Evolutionary conservation across 2,113 vertebrate genomes (phyloP).

Genomic region (Orientallactaga bullata): DNA sequence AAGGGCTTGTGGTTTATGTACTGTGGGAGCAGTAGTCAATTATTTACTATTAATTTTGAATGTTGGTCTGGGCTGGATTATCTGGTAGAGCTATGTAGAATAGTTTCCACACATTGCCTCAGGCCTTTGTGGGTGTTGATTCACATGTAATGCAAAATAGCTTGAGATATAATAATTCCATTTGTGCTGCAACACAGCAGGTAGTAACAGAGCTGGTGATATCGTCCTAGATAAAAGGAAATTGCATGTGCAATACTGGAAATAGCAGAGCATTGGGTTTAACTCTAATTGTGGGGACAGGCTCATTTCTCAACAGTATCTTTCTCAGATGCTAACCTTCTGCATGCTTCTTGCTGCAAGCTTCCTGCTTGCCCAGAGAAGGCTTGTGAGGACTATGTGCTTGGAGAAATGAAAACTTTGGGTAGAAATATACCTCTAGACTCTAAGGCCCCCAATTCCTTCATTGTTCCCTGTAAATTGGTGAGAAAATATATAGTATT

Average conservation of each 20-base stretch:
- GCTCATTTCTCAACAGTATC: background rate
- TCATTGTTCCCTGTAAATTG: background rate
- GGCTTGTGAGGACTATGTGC: background rate
- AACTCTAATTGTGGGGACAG: background rate
- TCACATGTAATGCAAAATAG: background rate
- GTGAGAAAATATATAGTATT: background rate
- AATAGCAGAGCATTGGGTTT: background rate
- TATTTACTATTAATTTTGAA: too few relatives aligned
- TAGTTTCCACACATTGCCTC: background rate
- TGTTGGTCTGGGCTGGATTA: background rate
- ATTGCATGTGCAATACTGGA: rapidly evolving
- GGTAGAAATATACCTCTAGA: background rate
- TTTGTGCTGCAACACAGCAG: background rate
- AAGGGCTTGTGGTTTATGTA: too few relatives aligned
- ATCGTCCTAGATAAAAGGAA: background rate
- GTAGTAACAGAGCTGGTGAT: background rate
- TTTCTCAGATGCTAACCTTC: background rate
- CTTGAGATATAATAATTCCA: too few relatives aligned
- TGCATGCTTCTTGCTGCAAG: background rate
- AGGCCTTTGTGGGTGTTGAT: background rate
- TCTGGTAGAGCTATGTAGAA: background rate
- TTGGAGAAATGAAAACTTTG: background rate
- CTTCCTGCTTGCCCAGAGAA: background rate
- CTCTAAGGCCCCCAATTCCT: background rate
- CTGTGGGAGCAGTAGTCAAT: background rate